Conservation (phyloP, 1,140 invertebrate species). For the Sinella curviseta region DNA sequence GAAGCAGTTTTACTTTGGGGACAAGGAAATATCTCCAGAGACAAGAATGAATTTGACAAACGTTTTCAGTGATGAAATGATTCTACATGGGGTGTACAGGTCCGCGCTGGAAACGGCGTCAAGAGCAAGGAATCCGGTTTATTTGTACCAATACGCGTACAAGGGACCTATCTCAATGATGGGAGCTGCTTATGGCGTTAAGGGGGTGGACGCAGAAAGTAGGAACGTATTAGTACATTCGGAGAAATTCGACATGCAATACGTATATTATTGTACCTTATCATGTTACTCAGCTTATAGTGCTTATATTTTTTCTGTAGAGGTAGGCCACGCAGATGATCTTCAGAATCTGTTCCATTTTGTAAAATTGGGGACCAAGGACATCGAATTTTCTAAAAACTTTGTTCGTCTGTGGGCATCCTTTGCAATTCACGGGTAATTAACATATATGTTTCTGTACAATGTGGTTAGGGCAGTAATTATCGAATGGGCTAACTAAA, state of each 20-base stretch:
- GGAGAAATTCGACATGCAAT: too few species aligned
- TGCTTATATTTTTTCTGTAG: background rate
- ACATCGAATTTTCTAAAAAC: background rate
- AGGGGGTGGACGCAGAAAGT: background rate
- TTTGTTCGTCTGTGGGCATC: constrained; percentile 11
- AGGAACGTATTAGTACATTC: background rate
- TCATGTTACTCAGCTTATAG: too few species aligned
- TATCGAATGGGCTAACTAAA: too few species aligned
- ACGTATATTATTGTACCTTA: too few species aligned
- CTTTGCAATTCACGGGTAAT: background rate
- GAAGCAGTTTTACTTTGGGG: background rate
- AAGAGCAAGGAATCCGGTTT: background rate
- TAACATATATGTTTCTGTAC: background rate
- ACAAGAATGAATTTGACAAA: background rate
- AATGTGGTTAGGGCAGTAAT: too few species aligned
- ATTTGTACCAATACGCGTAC: constrained; percentile 2
- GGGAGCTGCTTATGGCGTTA: background rate
- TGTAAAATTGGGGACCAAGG: background rate
- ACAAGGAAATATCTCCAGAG: background rate
- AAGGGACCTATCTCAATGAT: background rate
- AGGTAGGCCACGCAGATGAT: background rate
- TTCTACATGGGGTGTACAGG: background rate
- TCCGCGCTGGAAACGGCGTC: background rate
- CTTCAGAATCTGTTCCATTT: background rate
- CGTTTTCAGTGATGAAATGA: background rate